phyloP scores from a whole-genome alignment of 2,888 invertebrate species.

The Eulithis testata region DNA sequence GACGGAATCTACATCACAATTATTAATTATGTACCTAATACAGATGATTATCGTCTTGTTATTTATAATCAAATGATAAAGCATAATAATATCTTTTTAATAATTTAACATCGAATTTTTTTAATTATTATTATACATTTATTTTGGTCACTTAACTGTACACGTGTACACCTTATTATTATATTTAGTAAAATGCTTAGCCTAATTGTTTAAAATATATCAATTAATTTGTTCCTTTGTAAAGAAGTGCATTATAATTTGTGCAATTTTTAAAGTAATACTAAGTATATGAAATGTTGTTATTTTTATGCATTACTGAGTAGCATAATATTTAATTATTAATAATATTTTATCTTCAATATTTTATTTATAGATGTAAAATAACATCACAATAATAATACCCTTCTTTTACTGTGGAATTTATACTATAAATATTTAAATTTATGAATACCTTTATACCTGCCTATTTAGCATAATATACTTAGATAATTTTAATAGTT shows the following conservation, averaged over 20 bases:
- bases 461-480: constrained; percentile 33
- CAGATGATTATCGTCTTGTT: constrained; percentile 2
- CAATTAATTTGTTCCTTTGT: constrained; percentile 29
- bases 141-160: no score
- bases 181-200: no score
- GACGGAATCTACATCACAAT: constrained; percentile 28
- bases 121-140: background rate
- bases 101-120: constrained; percentile 27
- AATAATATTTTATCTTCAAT: constrained; percentile 1
- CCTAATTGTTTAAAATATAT: constrained; percentile 2
- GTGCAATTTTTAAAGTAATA: constrained; percentile 27
- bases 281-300: constrained; percentile 5
- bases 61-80: constrained; percentile 21
- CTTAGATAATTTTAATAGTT: constrained; percentile 21
- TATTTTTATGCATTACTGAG: constrained; percentile 18
- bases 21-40: constrained; percentile 1
- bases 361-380: background rate
- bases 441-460: constrained; percentile 3
- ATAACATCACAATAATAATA: constrained; percentile 1
- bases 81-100: constrained; percentile 21
- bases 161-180: no score
- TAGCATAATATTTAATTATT: constrained; percentile 16
- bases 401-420: constrained; percentile 6
- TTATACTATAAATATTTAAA: constrained; percentile 8
- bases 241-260: constrained; percentile 29